Conservation (phyloP, 1,140 invertebrate species). For the Pentalonia nigronervosa region DNA sequence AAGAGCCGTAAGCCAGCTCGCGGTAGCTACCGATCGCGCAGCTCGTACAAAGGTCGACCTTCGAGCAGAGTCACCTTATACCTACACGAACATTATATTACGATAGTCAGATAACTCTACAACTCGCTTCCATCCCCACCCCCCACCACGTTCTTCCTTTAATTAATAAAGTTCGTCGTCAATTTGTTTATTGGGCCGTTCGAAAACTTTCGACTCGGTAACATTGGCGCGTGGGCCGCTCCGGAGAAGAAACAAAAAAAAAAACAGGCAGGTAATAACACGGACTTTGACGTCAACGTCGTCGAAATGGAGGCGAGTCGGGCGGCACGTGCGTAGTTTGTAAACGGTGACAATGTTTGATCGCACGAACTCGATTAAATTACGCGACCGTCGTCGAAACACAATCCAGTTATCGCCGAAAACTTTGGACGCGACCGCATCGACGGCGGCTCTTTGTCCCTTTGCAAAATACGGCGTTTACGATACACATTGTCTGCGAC, state of each 20-base stretch:
- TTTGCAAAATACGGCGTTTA: neutral
- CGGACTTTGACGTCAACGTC: neutral
- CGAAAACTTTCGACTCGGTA: neutral
- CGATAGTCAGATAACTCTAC: neutral
- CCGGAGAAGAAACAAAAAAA: neutral
- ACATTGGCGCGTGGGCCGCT: neutral
- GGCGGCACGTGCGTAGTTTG: neutral
- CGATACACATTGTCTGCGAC: neutral
- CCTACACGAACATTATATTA: neutral
- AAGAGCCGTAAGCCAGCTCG: neutral
- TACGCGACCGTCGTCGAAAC: neutral
- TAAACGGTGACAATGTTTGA: neutral
- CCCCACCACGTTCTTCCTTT: neutral
- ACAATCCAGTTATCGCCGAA: constrained; percentile 7
- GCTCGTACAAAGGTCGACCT: neutral
- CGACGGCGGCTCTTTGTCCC: neutral
- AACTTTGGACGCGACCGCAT: neutral
- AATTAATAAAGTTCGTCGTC: neutral
- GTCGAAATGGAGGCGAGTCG: neutral
- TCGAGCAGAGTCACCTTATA: neutral
- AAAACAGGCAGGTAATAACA: neutral
- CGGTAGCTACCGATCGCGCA: no score
- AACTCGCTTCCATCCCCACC: neutral
- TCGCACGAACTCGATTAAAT: neutral
- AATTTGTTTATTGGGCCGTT: neutral